Conservation (phyloP, 2,888 invertebrate species). For the Octonoba sinensis region DNA sequence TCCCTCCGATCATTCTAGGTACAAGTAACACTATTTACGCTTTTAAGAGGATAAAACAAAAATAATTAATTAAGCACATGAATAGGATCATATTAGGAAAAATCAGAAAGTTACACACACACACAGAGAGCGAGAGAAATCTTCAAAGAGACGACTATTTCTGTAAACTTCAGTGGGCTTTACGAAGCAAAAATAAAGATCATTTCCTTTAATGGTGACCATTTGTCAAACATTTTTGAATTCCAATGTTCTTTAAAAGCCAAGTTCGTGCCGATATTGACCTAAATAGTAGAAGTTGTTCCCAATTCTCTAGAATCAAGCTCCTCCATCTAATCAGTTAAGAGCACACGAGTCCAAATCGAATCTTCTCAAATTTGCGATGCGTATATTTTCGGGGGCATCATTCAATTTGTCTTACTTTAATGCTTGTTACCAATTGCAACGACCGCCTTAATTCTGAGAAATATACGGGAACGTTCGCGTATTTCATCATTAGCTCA, state of each 20-base stretch:
- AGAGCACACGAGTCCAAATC: slow-evolving; percentile 29
- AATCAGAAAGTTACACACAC: too few species aligned
- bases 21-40: too few species aligned
- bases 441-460: neutral
- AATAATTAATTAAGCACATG: too few species aligned
- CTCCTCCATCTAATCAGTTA: slow-evolving; percentile 39
- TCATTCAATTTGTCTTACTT: slow-evolving; percentile 44
- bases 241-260: slow-evolving; percentile 25
- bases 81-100: too few species aligned
- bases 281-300: slow-evolving; percentile 41
- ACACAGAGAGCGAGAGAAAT: too few species aligned
- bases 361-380: slow-evolving; percentile 47
- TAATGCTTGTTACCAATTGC: slow-evolving; percentile 35
- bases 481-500: neutral
- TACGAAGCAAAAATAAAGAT: too few species aligned
- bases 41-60: too few species aligned
- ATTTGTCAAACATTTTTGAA: slow-evolving; percentile 25
- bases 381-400: slow-evolving; percentile 30
- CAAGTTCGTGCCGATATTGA: slow-evolving; percentile 34
- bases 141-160: too few species aligned
- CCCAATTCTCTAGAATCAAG: slow-evolving; percentile 28
- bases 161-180: too few species aligned
- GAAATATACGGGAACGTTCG: neutral
- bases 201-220: neutral
- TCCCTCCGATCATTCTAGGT: too few species aligned